Percentiles rank a stretch among this genome's conserved stretches.
Evolutionary conservation across 2,797 vertebrate genomes (phyloP).

Genomic region (Rhinella marina): DNA sequence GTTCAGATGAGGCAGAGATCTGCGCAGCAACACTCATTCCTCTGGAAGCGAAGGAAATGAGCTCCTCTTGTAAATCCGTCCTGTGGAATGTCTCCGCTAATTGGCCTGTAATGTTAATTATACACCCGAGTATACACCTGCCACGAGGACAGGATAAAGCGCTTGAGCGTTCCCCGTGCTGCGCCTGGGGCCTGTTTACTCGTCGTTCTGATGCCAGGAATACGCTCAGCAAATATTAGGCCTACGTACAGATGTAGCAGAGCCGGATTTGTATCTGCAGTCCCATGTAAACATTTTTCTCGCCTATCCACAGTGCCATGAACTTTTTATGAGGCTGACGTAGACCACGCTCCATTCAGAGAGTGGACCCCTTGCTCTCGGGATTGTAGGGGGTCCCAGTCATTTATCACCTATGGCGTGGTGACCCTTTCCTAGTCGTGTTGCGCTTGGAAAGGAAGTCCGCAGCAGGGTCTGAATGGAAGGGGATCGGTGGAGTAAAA

Average conservation of each 20-base stretch:
- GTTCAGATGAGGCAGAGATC: background rate
- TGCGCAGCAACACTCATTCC: background rate
- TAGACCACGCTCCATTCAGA: too few relatives aligned
- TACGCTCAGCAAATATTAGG: background rate
- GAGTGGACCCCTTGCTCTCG: too few relatives aligned
- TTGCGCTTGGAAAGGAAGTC: too few relatives aligned
- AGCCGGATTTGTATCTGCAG: background rate
- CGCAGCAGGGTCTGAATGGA: too few relatives aligned
- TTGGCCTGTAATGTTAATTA: conserved; percentile 11
- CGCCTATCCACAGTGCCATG: too few relatives aligned
- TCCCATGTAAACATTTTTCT: background rate
- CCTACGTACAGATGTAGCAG: background rate
- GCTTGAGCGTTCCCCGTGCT: background rate
- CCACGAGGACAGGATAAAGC: too few relatives aligned
- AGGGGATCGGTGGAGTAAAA: too few relatives aligned
- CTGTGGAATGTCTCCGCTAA: background rate
- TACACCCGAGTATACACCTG: background rate
- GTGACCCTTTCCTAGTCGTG: too few relatives aligned
- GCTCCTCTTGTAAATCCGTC: background rate
- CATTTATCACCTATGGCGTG: too few relatives aligned
- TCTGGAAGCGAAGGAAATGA: background rate
- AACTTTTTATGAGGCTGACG: too few relatives aligned
- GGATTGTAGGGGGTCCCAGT: too few relatives aligned
- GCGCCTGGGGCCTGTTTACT: background rate
- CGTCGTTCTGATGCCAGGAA: background rate